These are phyloP conservation scores for Notocelia uddmanniana DNA, from an alignment of 2,888 invertebrate genomes.

Conservation along the genomic window DNA sequence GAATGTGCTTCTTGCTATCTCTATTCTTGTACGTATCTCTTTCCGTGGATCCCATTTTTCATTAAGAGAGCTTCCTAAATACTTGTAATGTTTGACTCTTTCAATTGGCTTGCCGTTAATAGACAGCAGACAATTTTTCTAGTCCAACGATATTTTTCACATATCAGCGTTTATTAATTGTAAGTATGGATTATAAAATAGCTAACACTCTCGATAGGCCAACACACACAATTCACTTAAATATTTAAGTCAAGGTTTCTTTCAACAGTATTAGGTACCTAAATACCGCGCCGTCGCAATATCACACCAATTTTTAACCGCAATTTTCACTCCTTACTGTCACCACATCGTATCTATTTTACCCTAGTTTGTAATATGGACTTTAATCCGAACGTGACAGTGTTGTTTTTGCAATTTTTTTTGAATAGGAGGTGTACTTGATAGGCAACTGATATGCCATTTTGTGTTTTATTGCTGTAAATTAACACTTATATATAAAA, in stretches of 20 bases:
- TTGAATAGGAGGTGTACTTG: neutral
- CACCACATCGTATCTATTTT: neutral
- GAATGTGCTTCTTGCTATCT: too few relatives aligned
- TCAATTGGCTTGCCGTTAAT: too few relatives aligned
- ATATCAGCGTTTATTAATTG: too few relatives aligned
- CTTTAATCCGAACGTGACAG: neutral
- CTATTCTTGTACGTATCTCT: too few relatives aligned
- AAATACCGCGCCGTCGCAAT: neutral
- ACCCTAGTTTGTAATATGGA: neutral
- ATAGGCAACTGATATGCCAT: neutral
- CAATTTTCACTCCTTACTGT: neutral
- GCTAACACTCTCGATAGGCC: too few relatives aligned
- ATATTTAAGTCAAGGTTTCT: constrained; percentile 20
- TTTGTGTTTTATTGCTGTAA: constrained; percentile 16
- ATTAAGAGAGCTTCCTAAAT: too few relatives aligned
- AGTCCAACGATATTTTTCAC: too few relatives aligned
- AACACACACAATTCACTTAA: constrained; percentile 20
- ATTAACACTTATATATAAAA: constrained; percentile 26
- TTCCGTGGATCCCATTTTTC: too few relatives aligned
- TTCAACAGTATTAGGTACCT: neutral
- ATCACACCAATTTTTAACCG: constrained; percentile 18
- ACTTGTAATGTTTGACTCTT: too few relatives aligned
- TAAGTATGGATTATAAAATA: too few relatives aligned
- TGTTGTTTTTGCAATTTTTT: neutral
- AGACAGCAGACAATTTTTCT: too few relatives aligned